A percentile compares a stretch with the other conserved stretches of the same genome.
Evolutionary conservation across 2,888 invertebrate genomes (phyloP).

Genomic region (Lasioglossum malachurum): DNA sequence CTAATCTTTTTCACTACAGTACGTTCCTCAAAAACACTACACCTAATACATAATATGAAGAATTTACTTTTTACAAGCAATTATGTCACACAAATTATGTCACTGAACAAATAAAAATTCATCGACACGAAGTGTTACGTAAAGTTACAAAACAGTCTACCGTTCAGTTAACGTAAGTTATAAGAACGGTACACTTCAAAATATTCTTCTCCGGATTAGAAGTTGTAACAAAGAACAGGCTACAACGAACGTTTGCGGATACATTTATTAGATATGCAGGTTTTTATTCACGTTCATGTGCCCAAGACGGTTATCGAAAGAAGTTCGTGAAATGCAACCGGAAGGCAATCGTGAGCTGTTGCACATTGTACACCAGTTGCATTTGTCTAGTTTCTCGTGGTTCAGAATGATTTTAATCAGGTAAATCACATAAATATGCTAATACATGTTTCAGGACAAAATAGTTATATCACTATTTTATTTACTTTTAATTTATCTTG

Average conservation of each 20-base stretch:
- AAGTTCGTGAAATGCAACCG: constrained; percentile 43
- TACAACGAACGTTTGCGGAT: background rate
- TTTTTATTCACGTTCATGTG: background rate
- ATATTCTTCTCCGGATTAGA: background rate
- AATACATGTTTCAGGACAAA: background rate
- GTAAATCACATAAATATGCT: background rate
- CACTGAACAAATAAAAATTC: background rate
- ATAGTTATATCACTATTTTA: no score
- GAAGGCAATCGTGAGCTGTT: constrained; percentile 34
- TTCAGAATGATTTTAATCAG: background rate
- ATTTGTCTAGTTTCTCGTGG: constrained; percentile 27
- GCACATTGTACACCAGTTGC: constrained; percentile 12
- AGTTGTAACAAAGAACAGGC: background rate
- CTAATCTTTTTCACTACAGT: background rate
- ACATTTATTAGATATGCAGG: constrained; percentile 6
- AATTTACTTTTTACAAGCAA: background rate
- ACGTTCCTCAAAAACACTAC: background rate
- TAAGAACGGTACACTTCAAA: background rate
- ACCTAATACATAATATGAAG: no score
- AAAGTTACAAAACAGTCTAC: background rate
- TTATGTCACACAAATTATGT: background rate
- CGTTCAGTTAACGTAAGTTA: background rate
- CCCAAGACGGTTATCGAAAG: constrained; percentile 19
- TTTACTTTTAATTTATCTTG: no score
- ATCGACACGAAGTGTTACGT: background rate